These are phyloP conservation scores for Patella depressa DNA, from an alignment of 2,888 invertebrate genomes.

Conservation along the genomic window DNA sequence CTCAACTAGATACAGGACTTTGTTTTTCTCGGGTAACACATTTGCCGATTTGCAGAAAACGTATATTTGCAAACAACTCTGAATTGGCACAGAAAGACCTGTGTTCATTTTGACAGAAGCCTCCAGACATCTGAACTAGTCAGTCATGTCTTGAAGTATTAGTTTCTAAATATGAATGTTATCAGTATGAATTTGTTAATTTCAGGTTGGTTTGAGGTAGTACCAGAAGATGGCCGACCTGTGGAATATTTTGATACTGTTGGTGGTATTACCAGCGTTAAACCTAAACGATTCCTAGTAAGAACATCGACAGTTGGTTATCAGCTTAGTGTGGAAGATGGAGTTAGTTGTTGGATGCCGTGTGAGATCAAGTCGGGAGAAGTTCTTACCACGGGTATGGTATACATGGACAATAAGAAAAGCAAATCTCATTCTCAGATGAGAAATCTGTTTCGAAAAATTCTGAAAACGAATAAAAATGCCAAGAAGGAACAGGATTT, in stretches of 20 bases:
- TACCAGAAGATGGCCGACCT: constrained; percentile 63
- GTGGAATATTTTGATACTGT: constrained; percentile 66
- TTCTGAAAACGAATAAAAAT: constrained; percentile 52
- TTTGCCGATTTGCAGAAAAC: too few relatives aligned
- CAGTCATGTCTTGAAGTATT: too few relatives aligned
- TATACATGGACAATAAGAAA: constrained; percentile 64
- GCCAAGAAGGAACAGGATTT: constrained; percentile 59
- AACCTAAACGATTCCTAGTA: constrained; percentile 58
- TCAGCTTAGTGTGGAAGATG: constrained; percentile 54
- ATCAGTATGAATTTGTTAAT: background rate
- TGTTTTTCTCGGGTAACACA: too few relatives aligned
- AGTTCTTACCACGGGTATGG: constrained; percentile 56
- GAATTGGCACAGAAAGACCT: too few relatives aligned
- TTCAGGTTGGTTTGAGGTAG: constrained; percentile 65
- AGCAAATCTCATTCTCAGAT: constrained; percentile 39
- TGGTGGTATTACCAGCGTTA: constrained; percentile 57
- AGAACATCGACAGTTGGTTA: constrained; percentile 61
- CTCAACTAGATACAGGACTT: too few relatives aligned
- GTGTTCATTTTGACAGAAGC: too few relatives aligned
- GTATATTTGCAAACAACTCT: too few relatives aligned
- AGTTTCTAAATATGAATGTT: too few relatives aligned
- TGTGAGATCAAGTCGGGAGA: constrained; percentile 59
- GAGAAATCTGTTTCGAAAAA: constrained; percentile 55
- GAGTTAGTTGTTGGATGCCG: constrained; percentile 56
- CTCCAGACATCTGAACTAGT: too few relatives aligned